These are phyloP conservation scores for Calcarius lapponicus DNA, from an alignment of 2,797 vertebrate genomes.

Conservation along the genomic window DNA sequence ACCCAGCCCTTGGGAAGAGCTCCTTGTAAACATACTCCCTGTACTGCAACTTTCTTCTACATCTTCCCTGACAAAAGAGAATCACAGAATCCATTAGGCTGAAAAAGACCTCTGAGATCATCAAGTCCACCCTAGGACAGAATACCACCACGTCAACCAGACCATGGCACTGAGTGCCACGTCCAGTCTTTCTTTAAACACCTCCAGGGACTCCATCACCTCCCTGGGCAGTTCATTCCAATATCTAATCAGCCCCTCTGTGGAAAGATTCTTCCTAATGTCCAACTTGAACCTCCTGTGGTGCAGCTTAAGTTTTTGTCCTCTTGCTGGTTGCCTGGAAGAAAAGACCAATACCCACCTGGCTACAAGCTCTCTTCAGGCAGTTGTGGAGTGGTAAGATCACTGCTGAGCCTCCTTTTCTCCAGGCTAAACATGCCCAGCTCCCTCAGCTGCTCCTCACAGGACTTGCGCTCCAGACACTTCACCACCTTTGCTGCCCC, in stretches of 20 bases:
- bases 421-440: neutral
- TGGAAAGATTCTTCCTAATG: neutral
- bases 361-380: neutral
- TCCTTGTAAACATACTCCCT: neutral
- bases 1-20: neutral
- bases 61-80: neutral
- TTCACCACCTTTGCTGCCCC: neutral
- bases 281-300: neutral
- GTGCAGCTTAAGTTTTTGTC: no score
- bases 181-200: neutral
- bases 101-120: neutral
- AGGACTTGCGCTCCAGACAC: neutral
- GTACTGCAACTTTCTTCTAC: neutral
- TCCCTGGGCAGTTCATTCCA: neutral
- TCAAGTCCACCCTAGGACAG: accelerated
- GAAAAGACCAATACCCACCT: neutral
- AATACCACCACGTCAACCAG: neutral
- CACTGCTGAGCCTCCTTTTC: neutral
- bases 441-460: neutral
- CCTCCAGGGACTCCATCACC: neutral
- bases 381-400: neutral
- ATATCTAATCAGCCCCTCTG: neutral
- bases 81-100: neutral
- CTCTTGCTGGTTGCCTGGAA: neutral
- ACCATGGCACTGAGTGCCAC: accelerated